Evolutionary conservation across 2,888 invertebrate genomes (phyloP), one percentile per base, ranked within the genome.

Genomic region (Cartodere bifasciata): DNA sequence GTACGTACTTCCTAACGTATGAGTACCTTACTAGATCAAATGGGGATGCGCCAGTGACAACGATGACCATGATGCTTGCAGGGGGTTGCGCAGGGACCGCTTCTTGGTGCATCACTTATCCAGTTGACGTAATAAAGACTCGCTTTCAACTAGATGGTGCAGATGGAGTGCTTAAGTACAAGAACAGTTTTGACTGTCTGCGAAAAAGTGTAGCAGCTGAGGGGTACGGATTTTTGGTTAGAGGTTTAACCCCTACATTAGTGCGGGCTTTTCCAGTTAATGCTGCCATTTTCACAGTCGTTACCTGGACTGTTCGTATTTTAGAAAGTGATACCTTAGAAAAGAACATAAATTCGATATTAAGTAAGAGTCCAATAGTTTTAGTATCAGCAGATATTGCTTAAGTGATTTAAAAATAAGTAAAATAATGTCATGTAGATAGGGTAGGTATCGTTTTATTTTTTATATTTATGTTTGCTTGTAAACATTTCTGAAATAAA

Each of bases 251-350:
- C 12, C 79, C 88, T 1, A 83, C 90, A 1, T 59, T 88, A 22
- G 50, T 88, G 26, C 70, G 94, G 23, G 91, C 94, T 0, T 92
- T 94, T 58, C 86, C 92, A 2, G 82, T 84, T 38, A 94, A 95
- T 55, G 94, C 91, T 0, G 87, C 85, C 3, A 88, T 87, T 36
- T 92, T 94, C 56, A 72, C 84, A 16, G 85, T 85, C 1, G 88
- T 91, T 31, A 75, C 77, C 13, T 83, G 80, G 78, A 73, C 78
- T 2, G 71, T 86, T 56, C 64, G 75, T 29, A 50, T 70, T 11
- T 43, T 31, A 11, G 34, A 34, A 13, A 27, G 25, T 12, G 17
- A 23, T 2, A 25, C 16, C 12, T 15, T 32, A n/a, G n/a, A n/a
- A n/a, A n/a, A n/a, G n/a, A n/a, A n/a, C n/a, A n/a, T n/a, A n/a